Evolutionary conservation across 2,797 vertebrate genomes (phyloP), one percentile per base, ranked within the genome.

Genomic region (Erethizon dorsatum): DNA sequence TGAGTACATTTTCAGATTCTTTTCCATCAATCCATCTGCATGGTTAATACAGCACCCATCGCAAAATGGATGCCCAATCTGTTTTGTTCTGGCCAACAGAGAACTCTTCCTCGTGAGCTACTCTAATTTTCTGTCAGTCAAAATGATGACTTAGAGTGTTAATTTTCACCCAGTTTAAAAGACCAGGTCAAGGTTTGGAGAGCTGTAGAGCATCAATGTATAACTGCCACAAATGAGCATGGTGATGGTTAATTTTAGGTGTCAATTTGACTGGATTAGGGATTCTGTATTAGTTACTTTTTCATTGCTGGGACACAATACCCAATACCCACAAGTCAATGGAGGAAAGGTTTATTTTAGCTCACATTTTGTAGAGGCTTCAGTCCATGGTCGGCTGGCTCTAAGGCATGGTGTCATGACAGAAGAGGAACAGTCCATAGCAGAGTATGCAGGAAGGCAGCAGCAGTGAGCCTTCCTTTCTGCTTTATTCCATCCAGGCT

Each of bases 91-190:
- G 2, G 37, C 57, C 84, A 59, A 24, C 45, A 47, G 57, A 17
- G 52, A 47, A 47, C 82, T 33, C 88, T 95, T 95, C 56, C 52
- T 59, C 45, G 57, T 18, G 33, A 75, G 47, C n/a, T 24, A 2
- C 67, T 73, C 45, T 89, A 78, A 73, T 63, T 89, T 91, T 79
- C 61, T 71, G 86, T 75, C 91, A 50, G 50, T 94, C 65, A 61
- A 26, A 63, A 84, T 37, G 63, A 88, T 50, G 79, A 54, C 37
- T 92, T 63, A 26, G 41, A 61, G 92, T 89, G 69, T 77, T 92
- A 22, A 50, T 83, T 69, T 95, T 54, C 91, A 77, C 59, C 83
- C 63, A 77, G 31, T 63, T 22, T 52, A 94, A 96, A 80, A 52
- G 47, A 45, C 65, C 24, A 83, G 61, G 37, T 79, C 82, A 57